These are phyloP conservation scores for Phylloscopus trochilus DNA, from an alignment of 2,113 vertebrate genomes.

Conservation along the genomic window DNA sequence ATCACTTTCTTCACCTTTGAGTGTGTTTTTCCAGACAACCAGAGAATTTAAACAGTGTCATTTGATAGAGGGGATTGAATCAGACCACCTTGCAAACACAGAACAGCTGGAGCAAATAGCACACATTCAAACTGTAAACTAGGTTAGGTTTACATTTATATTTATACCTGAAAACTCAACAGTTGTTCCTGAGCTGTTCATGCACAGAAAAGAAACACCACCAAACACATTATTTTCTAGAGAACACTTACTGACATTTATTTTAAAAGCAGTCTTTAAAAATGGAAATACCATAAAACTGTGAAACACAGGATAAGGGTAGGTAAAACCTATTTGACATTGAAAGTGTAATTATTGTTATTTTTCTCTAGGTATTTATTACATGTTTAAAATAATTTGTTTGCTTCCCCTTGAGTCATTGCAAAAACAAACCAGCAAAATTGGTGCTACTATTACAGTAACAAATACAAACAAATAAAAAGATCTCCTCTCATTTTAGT, in stretches of 20 bases:
- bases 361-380: conserved; percentile 7
- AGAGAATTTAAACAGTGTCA: background rate
- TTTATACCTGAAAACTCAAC: background rate
- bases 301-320: background rate
- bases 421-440: background rate
- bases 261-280: background rate
- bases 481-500: background rate
- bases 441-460: background rate
- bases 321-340: background rate
- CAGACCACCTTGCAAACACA: background rate
- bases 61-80: background rate
- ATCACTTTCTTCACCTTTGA: background rate
- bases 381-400: background rate
- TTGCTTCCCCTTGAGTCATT: background rate
- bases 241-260: background rate
- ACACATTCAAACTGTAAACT: background rate
- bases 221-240: background rate
- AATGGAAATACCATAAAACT: background rate
- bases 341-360: background rate
- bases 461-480: conserved; percentile 16
- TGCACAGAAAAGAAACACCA: background rate
- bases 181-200: background rate
- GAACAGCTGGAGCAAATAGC: background rate
- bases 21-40: background rate
- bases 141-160: background rate